These are phyloP conservation scores for Medauroidea extradentata DNA, from an alignment of 1,140 invertebrate species.

Conservation along the genomic window DNA sequence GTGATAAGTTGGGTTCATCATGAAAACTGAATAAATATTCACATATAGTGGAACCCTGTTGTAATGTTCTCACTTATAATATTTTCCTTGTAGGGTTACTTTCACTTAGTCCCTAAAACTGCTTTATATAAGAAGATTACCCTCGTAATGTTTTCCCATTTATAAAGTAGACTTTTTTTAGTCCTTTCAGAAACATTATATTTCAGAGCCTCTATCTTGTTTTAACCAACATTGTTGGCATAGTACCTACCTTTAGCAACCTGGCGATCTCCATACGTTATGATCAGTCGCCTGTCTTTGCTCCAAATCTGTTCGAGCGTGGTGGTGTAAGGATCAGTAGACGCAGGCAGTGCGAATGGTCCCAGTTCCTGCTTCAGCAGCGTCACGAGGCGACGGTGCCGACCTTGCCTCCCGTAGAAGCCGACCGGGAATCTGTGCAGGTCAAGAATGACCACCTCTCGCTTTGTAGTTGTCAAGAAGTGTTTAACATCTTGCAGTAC, in stretches of 20 bases:
- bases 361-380: slow-evolving; percentile 59
- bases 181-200: background rate
- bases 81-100: too few species aligned
- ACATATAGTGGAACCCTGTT: too few species aligned
- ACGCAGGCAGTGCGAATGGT: slow-evolving; percentile 47
- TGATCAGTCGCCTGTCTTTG: slow-evolving; percentile 54
- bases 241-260: slow-evolving; percentile 47
- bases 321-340: slow-evolving; percentile 40
- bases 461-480: slow-evolving; percentile 55
- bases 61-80: too few species aligned
- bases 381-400: slow-evolving; percentile 54
- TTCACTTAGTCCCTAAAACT: too few species aligned
- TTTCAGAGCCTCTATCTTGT: background rate
- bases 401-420: slow-evolving; percentile 49
- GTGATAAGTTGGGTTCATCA: too few species aligned
- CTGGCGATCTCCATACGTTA: slow-evolving; percentile 58
- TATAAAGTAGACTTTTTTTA: too few species aligned
- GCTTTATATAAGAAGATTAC: too few species aligned
- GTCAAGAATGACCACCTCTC: slow-evolving; percentile 66
- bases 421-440: slow-evolving; percentile 64
- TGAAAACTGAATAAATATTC: too few species aligned
- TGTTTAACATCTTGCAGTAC: slow-evolving; percentile 56
- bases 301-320: slow-evolving; percentile 60
- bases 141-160: too few species aligned
- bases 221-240: background rate